Percentiles rank a stretch among this genome's conserved stretches.
Conservation (phyloP, 2,888 invertebrate species). For the Allygus modestus region DNA sequence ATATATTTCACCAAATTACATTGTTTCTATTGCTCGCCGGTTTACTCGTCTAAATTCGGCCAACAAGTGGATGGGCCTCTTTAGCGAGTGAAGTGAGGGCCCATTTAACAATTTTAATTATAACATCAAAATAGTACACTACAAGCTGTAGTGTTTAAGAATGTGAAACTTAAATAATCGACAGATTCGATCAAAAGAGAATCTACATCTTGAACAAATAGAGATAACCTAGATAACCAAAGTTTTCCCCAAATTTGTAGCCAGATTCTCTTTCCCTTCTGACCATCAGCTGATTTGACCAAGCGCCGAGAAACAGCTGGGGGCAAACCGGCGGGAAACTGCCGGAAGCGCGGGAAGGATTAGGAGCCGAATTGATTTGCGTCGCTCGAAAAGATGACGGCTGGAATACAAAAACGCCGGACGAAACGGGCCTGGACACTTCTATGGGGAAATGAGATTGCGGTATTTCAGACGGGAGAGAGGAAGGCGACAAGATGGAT, state of each 20-base stretch:
- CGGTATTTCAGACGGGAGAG: background rate
- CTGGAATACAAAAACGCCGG: constrained; percentile 16
- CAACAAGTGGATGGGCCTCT: too few relatives aligned
- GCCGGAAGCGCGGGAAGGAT: background rate
- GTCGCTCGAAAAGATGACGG: constrained; percentile 34
- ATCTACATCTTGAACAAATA: too few relatives aligned
- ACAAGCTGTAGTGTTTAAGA: too few relatives aligned
- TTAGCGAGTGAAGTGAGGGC: too few relatives aligned
- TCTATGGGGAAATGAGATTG: constrained; percentile 9
- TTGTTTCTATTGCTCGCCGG: too few relatives aligned
- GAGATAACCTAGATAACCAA: too few relatives aligned
- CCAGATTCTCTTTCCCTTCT: background rate
- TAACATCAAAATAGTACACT: too few relatives aligned
- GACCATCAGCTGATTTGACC: constrained; percentile 13
- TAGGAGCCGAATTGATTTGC: constrained; percentile 37
- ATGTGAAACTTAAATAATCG: too few relatives aligned
- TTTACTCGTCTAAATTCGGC: too few relatives aligned
- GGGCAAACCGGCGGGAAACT: background rate
- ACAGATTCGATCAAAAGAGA: too few relatives aligned
- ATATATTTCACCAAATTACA: too few relatives aligned
- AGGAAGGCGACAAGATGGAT: background rate
- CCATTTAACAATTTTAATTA: too few relatives aligned
- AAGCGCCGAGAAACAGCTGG: background rate
- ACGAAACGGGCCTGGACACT: background rate
- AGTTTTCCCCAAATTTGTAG: background rate